phyloP scores from a whole-genome alignment of 2,888 invertebrate genomes.

The Mimas tiliae region DNA sequence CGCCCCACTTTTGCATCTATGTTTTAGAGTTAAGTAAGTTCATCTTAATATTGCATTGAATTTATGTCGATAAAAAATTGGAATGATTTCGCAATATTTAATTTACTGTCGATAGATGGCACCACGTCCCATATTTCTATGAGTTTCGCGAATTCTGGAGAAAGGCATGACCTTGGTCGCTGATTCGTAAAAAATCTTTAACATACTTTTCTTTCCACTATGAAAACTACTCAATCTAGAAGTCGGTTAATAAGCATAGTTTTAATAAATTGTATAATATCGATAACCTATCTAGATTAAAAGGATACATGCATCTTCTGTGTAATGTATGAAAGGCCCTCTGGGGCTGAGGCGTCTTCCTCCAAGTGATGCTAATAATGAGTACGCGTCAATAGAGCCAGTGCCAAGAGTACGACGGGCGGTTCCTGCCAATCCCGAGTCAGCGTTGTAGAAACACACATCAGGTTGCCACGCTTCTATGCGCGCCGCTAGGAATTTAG shows the following conservation, averaged over 20 bases:
- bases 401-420: slow-evolving; percentile 93
- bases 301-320: slow-evolving; percentile 98
- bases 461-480: slow-evolving; percentile 94
- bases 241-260: background rate
- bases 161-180: slow-evolving; percentile 3
- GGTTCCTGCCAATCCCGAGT: slow-evolving; percentile 93
- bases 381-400: slow-evolving; percentile 92
- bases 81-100: background rate
- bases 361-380: slow-evolving; percentile 95
- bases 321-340: slow-evolving; percentile 92
- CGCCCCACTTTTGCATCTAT: slow-evolving; percentile 71
- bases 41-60: slow-evolving; percentile 22
- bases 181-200: slow-evolving; percentile 14
- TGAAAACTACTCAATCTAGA: background rate
- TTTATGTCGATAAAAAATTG: background rate
- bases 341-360: slow-evolving; percentile 91
- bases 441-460: slow-evolving; percentile 97
- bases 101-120: background rate
- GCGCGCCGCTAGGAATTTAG: slow-evolving; percentile 94
- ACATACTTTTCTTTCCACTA: slow-evolving; percentile 11
- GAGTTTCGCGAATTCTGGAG: slow-evolving; percentile 11
- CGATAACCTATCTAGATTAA: slow-evolving; percentile 24
- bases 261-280: background rate
- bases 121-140: background rate
- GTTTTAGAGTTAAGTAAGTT: slow-evolving; percentile 2